Evolutionary conservation across 2,113 vertebrate genomes (phyloP).

Genomic region (Ranitomeya variabilis): DNA sequence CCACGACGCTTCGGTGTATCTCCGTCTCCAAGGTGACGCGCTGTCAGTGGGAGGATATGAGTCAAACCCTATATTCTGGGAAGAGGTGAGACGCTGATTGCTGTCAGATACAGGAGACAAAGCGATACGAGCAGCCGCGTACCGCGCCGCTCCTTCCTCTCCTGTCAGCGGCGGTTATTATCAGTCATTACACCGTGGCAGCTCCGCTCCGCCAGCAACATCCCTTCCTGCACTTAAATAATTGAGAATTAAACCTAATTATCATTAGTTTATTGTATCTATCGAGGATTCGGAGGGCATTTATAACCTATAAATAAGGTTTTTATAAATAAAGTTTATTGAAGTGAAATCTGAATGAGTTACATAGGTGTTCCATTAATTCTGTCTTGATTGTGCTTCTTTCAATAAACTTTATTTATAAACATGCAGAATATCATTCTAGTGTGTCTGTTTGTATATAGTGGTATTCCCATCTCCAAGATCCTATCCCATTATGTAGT

Average conservation of each 20-base stretch:
- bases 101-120: constrained; percentile 21
- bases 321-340: constrained; percentile 14
- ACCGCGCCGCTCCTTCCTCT: neutral
- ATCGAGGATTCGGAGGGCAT: neutral
- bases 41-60: constrained; percentile 96
- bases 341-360: neutral
- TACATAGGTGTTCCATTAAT: neutral
- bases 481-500: too few species aligned
- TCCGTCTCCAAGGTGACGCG: constrained; percentile 97
- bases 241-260: neutral
- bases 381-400: neutral
- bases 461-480: too few species aligned
- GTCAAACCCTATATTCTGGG: constrained; percentile 93
- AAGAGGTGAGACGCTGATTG: constrained; percentile 78
- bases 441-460: too few species aligned
- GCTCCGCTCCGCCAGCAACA: neutral
- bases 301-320: neutral
- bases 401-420: constrained; percentile 8
- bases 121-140: neutral
- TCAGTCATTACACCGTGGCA: neutral
- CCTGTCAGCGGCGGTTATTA: constrained; percentile 17
- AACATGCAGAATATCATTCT: neutral
- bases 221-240: neutral
- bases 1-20: constrained; percentile 93
- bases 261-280: neutral